Percentiles rank a stretch among this genome's conserved stretches.
Conservation (phyloP, 2,888 invertebrate species). For the Phrixothrix hirtus region DNA sequence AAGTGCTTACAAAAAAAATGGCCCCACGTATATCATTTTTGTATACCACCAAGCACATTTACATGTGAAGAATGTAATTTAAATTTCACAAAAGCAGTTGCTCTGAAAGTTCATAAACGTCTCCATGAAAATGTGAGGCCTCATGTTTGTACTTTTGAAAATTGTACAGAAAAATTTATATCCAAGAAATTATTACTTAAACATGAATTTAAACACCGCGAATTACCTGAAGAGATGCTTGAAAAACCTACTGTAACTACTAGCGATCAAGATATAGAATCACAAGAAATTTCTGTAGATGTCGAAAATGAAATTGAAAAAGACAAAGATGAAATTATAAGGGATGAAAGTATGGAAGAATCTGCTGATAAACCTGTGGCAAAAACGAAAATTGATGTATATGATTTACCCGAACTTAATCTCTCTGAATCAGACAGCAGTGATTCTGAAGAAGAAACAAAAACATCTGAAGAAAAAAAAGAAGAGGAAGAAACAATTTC, state of each 20-base stretch:
- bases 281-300: conserved; percentile 25
- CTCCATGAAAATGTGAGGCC: conserved; percentile 70
- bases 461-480: conserved; percentile 33
- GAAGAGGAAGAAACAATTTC: conserved; percentile 42
- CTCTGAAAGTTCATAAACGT: conserved; percentile 82
- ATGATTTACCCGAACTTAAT: conserved; percentile 78
- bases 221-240: conserved; percentile 46
- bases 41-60: conserved; percentile 78
- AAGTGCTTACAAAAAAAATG: conserved; percentile 87
- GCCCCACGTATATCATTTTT: conserved; percentile 91
- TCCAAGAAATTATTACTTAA: conserved; percentile 77
- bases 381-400: conserved; percentile 64
- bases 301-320: conserved; percentile 40
- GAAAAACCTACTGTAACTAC: conserved; percentile 32
- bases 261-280: conserved; percentile 31
- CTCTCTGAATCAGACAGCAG: conserved; percentile 80
- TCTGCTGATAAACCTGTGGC: conserved; percentile 40
- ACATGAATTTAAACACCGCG: conserved; percentile 68
- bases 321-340: conserved; percentile 45
- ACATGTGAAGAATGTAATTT: conserved; percentile 80
- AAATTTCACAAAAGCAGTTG: conserved; percentile 75
- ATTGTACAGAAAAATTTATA: conserved; percentile 77
- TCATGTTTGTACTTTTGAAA: conserved; percentile 71
- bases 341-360: conserved; percentile 48
- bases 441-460: conserved; percentile 61